A percentile compares a stretch with the other conserved stretches of the same genome.
Conservation (phyloP, 2,113 vertebrate species). For the Cebidichthys violaceus region DNA sequence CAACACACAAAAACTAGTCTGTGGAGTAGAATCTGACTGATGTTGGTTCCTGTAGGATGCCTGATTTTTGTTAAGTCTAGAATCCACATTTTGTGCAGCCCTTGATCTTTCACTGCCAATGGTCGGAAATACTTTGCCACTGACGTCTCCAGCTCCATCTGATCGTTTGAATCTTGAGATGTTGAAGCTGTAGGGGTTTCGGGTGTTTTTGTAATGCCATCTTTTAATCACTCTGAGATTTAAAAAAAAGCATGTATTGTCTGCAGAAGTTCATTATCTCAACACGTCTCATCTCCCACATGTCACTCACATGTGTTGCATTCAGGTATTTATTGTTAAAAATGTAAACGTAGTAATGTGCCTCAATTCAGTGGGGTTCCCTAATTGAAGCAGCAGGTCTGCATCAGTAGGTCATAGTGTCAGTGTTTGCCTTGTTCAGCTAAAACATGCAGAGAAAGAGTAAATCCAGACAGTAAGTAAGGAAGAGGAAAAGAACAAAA, state of each 20-base stretch:
- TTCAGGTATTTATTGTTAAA: too few relatives aligned
- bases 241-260: background rate
- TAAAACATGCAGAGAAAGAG: constrained; percentile 34
- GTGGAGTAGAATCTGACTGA: background rate
- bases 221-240: constrained; percentile 1
- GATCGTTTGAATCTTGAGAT: background rate
- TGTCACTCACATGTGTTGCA: background rate
- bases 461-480: background rate
- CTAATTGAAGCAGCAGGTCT: constrained; percentile 38
- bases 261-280: background rate
- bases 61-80: background rate
- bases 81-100: background rate
- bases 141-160: background rate
- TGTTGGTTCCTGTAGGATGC: background rate
- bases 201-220: background rate
- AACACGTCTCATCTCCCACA: constrained; percentile 14
- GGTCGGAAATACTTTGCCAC: background rate
- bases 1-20: background rate
- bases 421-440: constrained; percentile 39
- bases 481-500: constrained; percentile 8
- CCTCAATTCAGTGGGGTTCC: constrained; percentile 41
- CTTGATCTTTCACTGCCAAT: background rate
- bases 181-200: background rate
- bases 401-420: constrained; percentile 59
- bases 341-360: constrained; percentile 17